Evolutionary conservation across 2,888 invertebrate species (phyloP), one percentile per base, ranked within the genome.

Genomic region (Cryptus armator): DNA sequence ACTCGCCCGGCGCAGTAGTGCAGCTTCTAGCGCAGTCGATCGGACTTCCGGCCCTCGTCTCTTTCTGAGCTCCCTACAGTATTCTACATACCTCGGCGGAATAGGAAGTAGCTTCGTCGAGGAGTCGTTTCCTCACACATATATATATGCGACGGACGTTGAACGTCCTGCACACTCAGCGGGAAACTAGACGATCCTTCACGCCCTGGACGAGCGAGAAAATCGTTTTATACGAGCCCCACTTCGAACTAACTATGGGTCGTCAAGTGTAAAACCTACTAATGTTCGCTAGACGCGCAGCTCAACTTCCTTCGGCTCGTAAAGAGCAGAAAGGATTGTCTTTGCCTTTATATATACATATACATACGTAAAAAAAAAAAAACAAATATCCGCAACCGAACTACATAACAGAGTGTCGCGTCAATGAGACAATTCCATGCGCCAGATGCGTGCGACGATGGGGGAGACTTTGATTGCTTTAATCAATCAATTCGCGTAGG

Each of bases 401-500:
- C 24, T 43, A 44, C 37, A 24, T 62, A 64, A 66, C 62, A 10
- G 29, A 77, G 59, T 46, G 12, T 44, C 3, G 12, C 16, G 44
- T 19, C 16, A 44, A 14, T 37, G 29, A 59, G 29, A 32, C 12
- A 46, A 19, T 81, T 66, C 24, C 46, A 67, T 29, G 43, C 32
- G 43, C 16, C 19, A 16, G 19, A 44, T 44, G 46, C 37, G 59
- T 14, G n/a, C 12, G 37, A 19, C 29, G 14, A 37, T 37, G 9
- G n/a, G 10, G 32, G n/a, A n/a, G 56, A 68, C 70, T 68, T 51
- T 62, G 66, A 77, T 77, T 71, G 66, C 66, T 71, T 56, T 43
- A 71, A 81, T 77, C 82, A 71, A 82, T 82, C 71, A 82, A 48
- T 29, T n/a, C 32, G 43, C 48, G 19, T 29, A 29, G 48, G 29